Evolutionary conservation across 1,140 invertebrate species (phyloP).

Genomic region (Aphis gossypii): DNA sequence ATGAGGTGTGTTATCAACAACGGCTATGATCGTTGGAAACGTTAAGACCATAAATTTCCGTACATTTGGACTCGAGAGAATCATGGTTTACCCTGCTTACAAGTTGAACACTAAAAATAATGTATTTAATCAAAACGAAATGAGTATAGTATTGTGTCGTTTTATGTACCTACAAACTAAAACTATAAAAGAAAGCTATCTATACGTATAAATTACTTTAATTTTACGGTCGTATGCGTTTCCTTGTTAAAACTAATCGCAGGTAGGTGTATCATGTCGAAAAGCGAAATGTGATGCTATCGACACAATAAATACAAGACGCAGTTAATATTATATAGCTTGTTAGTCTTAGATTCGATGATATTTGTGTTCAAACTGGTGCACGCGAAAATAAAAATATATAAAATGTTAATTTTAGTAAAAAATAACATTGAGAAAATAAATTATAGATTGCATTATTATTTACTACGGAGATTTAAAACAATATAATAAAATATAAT

Average conservation of each 20-base stretch:
- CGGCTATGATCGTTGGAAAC: neutral
- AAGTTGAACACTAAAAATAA: neutral
- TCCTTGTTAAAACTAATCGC: neutral
- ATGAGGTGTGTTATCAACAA: neutral
- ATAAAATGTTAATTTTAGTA: neutral
- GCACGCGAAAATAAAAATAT: neutral
- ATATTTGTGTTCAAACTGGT: neutral
- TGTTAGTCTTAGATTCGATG: neutral
- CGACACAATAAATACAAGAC: neutral
- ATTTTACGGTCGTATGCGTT: neutral
- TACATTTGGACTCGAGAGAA: neutral
- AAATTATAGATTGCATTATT: neutral
- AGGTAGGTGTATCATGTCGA: neutral
- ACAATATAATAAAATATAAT: neutral
- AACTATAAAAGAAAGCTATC: neutral
- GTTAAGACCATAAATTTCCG: neutral
- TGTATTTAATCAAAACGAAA: neutral
- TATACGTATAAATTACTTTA: neutral
- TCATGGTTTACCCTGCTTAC: neutral
- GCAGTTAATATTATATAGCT: neutral
- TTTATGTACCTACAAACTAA: neutral
- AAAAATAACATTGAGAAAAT: neutral
- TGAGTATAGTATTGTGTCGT: neutral
- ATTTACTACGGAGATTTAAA: neutral
- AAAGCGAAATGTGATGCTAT: neutral